Evolutionary conservation across 2,888 invertebrate species (phyloP).

Genomic region (Lasius platythorax): DNA sequence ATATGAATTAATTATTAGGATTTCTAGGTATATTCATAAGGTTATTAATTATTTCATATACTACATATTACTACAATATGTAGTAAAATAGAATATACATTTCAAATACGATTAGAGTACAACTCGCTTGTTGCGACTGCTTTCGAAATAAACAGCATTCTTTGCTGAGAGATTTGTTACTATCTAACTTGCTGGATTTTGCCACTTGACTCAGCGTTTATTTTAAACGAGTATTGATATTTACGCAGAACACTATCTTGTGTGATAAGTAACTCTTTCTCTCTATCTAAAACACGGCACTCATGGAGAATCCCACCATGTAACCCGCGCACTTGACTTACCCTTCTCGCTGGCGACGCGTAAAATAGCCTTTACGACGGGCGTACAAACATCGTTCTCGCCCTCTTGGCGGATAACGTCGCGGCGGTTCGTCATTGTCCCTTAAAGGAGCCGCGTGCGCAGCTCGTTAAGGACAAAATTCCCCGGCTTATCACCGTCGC

Average conservation of each 20-base stretch:
- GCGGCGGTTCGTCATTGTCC: constrained; percentile 72
- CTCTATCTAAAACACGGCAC: constrained; percentile 7
- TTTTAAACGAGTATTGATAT: constrained; percentile 43
- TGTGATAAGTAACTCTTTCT: constrained; percentile 33
- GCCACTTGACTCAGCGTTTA: constrained; percentile 19
- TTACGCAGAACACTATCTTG: constrained; percentile 33
- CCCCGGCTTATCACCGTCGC: constrained; percentile 74
- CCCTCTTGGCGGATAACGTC: constrained; percentile 44
- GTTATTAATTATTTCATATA: neutral
- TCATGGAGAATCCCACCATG: constrained; percentile 22
- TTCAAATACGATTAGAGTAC: neutral
- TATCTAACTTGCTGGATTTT: constrained; percentile 9
- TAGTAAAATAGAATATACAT: neutral
- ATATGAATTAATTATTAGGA: neutral
- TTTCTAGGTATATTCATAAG: neutral
- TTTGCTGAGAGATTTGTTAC: neutral
- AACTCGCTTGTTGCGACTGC: no score
- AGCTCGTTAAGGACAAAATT: constrained; percentile 78
- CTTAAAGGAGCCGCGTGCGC: constrained; percentile 71
- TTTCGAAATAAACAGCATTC: neutral
- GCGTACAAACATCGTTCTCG: constrained; percentile 54
- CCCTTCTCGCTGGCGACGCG: constrained; percentile 27
- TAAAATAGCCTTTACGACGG: constrained; percentile 54
- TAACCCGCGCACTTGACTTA: constrained; percentile 47
- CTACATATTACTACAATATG: neutral